These are phyloP conservation scores for Euphydryas editha DNA, from an alignment of 2,888 invertebrate genomes.

Conservation along the genomic window DNA sequence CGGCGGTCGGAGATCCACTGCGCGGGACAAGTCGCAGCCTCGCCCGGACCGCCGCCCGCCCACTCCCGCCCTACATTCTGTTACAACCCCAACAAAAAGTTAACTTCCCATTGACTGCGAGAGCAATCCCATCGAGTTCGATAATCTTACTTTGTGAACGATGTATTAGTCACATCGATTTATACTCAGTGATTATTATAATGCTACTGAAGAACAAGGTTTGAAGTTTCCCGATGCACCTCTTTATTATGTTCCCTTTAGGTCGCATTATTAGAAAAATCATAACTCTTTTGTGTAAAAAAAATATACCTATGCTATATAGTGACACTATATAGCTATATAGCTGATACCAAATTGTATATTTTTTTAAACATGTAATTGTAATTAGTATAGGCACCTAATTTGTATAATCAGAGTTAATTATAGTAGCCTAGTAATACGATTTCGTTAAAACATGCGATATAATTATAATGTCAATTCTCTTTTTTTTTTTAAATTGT, in stretches of 20 bases:
- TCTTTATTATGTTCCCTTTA: conserved; percentile 28
- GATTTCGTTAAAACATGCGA: too few species aligned
- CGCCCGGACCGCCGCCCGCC: conserved; percentile 66
- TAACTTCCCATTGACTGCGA: conserved; percentile 41
- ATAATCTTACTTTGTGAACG: conserved; percentile 13
- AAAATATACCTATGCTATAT: background rate
- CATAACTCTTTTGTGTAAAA: background rate
- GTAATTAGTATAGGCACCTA: too few species aligned
- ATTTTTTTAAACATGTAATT: too few species aligned
- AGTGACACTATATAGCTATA: too few species aligned
- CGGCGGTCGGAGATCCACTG: conserved; percentile 77
- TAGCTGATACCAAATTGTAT: too few species aligned
- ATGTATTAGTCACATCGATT: conserved; percentile 1
- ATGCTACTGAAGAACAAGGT: background rate
- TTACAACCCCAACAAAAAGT: conserved; percentile 50
- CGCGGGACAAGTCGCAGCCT: conserved; percentile 61
- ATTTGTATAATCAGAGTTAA: too few species aligned
- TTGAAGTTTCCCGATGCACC: conserved; percentile 24
- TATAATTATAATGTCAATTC: too few species aligned
- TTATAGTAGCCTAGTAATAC: too few species aligned
- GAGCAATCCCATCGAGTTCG: background rate
- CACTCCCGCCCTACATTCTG: conserved; percentile 49
- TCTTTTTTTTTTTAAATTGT: too few species aligned
- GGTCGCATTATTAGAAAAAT: conserved; percentile 25
- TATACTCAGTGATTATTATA: background rate